Percentiles rank a stretch among this genome's conserved stretches.
These are phyloP conservation scores for Drosophila buzzatii DNA, from an alignment of 2,888 invertebrate genomes.

Conservation along the genomic window DNA sequence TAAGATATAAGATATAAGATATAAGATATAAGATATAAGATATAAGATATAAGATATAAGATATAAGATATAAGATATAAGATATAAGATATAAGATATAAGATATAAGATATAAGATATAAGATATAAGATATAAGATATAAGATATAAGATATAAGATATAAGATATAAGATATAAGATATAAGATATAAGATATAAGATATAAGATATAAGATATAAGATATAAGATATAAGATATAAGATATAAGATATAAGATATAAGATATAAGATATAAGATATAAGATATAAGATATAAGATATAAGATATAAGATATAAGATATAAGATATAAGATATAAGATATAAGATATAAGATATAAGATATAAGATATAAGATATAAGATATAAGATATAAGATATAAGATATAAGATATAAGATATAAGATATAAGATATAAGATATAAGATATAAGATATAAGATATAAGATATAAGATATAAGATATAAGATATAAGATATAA, in stretches of 20 bases:
- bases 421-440: conserved; percentile 8
- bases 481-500: conserved; percentile 9
- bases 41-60: not conserved
- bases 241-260: not conserved
- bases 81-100: conserved; percentile 8
- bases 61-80: conserved; percentile 8
- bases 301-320: conserved; percentile 8
- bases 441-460: conserved; percentile 7
- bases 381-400: conserved; percentile 8
- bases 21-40: conserved; percentile 6
- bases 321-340: conserved; percentile 9
- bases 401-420: conserved; percentile 9
- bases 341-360: conserved; percentile 8
- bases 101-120: conserved; percentile 4
- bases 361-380: conserved; percentile 7
- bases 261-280: not conserved
- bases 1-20: too few relatives aligned
- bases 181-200: conserved; percentile 7
- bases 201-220: not conserved
- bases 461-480: conserved; percentile 8
- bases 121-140: conserved; percentile 7
- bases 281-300: conserved; percentile 6
- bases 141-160: conserved; percentile 11
- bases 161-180: conserved; percentile 6
- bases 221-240: not conserved